These are phyloP conservation scores for Phaethon lepturus DNA, from an alignment of 2,113 vertebrate genomes.

Conservation along the genomic window DNA sequence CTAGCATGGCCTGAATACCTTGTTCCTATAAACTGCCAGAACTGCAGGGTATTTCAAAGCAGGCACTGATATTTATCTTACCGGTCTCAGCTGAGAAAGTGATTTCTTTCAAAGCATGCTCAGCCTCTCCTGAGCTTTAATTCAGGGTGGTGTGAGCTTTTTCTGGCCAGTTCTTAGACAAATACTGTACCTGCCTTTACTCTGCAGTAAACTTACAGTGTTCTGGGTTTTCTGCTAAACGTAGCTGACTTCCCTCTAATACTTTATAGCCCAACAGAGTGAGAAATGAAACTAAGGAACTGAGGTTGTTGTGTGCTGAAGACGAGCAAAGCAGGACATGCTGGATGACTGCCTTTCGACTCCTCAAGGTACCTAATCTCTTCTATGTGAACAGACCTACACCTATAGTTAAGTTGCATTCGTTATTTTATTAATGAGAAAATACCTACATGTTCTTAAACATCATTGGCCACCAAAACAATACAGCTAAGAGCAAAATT, in stretches of 20 bases:
- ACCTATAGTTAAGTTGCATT: neutral
- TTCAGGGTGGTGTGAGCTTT: neutral
- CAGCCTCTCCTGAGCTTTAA: neutral
- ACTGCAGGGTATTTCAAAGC: neutral
- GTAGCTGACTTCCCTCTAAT: neutral
- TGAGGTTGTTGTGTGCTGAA: conserved; percentile 92
- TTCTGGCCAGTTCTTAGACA: neutral
- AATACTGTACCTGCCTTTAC: neutral
- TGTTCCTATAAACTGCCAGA: neutral
- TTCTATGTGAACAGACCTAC: neutral
- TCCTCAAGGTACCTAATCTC: conserved; percentile 88
- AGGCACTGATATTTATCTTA: neutral
- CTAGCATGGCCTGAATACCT: neutral
- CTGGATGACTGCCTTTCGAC: conserved; percentile 94
- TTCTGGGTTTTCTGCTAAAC: neutral
- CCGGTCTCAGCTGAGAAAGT: neutral
- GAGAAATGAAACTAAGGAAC: conserved; percentile 87
- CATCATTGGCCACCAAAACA: neutral
- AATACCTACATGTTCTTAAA: neutral
- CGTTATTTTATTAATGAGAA: neutral
- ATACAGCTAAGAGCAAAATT: neutral
- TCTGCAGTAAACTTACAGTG: neutral
- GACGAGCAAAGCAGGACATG: conserved; percentile 91
- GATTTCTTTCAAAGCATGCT: neutral
- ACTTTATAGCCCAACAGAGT: conserved; percentile 87